phyloP scores from a whole-genome alignment of 2,888 invertebrate species.

The Oithona nana region DNA sequence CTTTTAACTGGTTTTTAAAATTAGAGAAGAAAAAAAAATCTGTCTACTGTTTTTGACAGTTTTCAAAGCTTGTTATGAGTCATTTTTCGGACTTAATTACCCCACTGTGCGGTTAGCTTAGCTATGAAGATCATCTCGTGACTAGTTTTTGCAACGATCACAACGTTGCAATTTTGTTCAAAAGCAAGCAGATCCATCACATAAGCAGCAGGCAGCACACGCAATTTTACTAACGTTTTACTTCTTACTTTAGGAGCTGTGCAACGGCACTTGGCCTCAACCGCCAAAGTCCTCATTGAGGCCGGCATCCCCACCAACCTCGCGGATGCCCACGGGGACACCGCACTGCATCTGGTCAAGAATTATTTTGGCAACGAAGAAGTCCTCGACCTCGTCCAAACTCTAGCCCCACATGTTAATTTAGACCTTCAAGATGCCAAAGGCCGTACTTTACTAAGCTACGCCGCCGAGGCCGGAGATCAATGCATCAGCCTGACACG shows the following conservation, averaged over 20 bases:
- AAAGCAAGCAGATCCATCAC: too few species aligned
- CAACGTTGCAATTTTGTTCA: too few species aligned
- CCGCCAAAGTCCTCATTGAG: neutral
- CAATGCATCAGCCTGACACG: neutral
- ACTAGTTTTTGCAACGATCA: too few species aligned
- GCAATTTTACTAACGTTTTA: too few species aligned
- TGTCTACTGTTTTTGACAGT: too few species aligned
- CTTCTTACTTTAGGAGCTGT: neutral
- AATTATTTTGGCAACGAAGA: neutral
- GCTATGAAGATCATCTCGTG: too few species aligned
- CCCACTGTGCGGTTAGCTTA: too few species aligned
- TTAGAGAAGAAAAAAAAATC: too few species aligned
- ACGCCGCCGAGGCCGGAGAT: neutral
- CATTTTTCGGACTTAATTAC: too few species aligned
- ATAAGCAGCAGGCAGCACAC: too few species aligned
- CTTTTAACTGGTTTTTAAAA: too few species aligned
- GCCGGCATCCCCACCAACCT: neutral
- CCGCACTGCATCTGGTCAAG: neutral
- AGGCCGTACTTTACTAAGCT: neutral
- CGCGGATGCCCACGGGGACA: neutral
- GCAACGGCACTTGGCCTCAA: neutral
- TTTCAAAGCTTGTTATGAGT: too few species aligned
- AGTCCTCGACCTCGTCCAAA: neutral
- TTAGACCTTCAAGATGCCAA: neutral
- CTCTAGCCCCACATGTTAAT: neutral